Evolutionary conservation across 2,888 invertebrate species (phyloP).

Genomic region (Synergus gifuensis): DNA sequence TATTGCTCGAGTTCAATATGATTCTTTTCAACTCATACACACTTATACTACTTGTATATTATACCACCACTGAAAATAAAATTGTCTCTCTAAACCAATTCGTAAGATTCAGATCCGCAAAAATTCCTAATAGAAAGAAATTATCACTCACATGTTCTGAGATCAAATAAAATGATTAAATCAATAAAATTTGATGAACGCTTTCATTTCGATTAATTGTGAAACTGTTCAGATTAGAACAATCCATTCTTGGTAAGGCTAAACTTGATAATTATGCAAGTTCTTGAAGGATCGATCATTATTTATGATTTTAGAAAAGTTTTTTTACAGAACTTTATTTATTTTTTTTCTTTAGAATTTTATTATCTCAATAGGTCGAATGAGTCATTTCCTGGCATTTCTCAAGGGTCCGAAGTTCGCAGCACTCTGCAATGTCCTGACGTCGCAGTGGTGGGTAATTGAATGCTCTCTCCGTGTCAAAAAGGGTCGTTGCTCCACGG

Average conservation of each 20-base stretch:
- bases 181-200: no score
- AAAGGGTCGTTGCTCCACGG: slow-evolving; percentile 60
- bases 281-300: no score
- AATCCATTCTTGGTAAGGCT: no score
- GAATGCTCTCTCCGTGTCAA: slow-evolving; percentile 66
- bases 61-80: not conserved
- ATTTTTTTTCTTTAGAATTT: not conserved
- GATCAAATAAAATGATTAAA: no score
- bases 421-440: slow-evolving; percentile 15
- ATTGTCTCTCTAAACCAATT: not conserved
- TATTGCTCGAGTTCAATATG: slow-evolving; percentile 71
- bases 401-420: slow-evolving; percentile 33
- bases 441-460: slow-evolving; percentile 62
- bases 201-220: no score
- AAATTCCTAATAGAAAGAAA: not conserved
- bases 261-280: no score
- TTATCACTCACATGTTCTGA: no score
- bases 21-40: slow-evolving; percentile 59
- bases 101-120: not conserved
- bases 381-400: slow-evolving; percentile 39
- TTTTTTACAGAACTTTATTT: not conserved
- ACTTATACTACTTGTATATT: slow-evolving; percentile 10
- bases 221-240: no score
- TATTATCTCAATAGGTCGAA: slow-evolving; percentile 15
- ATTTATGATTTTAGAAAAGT: not conserved